Evolutionary conservation across 2,888 invertebrate genomes (phyloP).

Genomic region (Megastigmus dorsalis): DNA sequence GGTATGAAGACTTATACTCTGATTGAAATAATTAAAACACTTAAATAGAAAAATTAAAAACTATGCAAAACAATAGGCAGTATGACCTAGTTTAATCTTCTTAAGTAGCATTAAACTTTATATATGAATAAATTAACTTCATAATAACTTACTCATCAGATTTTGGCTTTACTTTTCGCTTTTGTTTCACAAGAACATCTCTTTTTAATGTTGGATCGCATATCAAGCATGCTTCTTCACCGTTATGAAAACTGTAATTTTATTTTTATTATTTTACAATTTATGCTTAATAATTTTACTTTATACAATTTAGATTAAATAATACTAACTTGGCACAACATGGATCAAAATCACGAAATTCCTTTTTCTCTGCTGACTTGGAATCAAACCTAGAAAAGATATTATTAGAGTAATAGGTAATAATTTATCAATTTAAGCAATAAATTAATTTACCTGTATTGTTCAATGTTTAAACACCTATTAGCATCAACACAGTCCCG

Average conservation of each 20-base stretch:
- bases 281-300: too few relatives aligned
- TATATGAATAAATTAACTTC: too few relatives aligned
- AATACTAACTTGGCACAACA: constrained; percentile 47
- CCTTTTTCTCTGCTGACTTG: constrained; percentile 36
- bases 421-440: background rate
- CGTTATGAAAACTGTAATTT: constrained; percentile 45
- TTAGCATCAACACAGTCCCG: constrained; percentile 53
- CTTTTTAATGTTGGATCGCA: constrained; percentile 42
- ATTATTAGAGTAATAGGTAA: background rate
- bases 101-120: too few relatives aligned
- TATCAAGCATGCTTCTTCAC: constrained; percentile 36
- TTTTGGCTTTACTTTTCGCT: constrained; percentile 1
- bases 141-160: constrained; percentile 19
- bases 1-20: too few relatives aligned
- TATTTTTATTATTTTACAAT: background rate
- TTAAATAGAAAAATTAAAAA: too few relatives aligned
- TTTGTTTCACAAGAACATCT: constrained; percentile 5
- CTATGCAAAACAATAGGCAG: too few relatives aligned
- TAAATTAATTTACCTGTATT: constrained; percentile 38
- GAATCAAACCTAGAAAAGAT: constrained; percentile 41
- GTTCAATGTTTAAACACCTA: constrained; percentile 48
- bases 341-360: constrained; percentile 47
- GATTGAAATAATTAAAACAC: too few relatives aligned
- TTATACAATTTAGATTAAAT: background rate
- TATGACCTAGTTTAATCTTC: too few relatives aligned